Evolutionary conservation across 2,888 invertebrate genomes (phyloP), one percentile per base, ranked within the genome.

Genomic region (Drosophila ochracea): DNA sequence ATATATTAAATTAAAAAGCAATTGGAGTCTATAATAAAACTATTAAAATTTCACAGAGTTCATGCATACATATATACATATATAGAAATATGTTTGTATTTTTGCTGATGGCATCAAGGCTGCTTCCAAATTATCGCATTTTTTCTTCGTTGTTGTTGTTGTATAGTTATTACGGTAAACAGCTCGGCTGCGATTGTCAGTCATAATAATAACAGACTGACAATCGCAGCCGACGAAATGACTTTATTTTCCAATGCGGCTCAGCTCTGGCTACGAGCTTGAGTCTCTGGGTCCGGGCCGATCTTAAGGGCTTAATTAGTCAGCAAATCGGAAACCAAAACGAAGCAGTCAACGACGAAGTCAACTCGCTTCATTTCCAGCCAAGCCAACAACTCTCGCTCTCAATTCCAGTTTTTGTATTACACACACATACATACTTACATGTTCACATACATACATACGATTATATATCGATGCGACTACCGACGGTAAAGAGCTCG

Each of bases 301-400:
- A 78, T 80, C 78, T 81, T 76, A 83, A 85, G 73, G 89, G 78
- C 85, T 90, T 86, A 86, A 86, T 86, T 86, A 86, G 85, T 84
- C 83, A 76, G 78, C 73, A 73, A 65, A 80, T 77, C 73, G 67
- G 75, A 72, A 54, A 63, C 62, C 57, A 73, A 77, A 73, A 62
- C 55, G 50, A 62, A 66, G 73, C 54, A 73, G 66, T 72, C 57
- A 61, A 28, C 54, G 53, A 30, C 54, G 57, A 52, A 57, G 61
- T 69, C 39, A 49, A 39, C 57, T 50, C 67, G 57, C 53, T 61
- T 61, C 39, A 67, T 47, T 47, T 47, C 47, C 47, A 47, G 47
- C 25, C 7, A 78, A 73, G 43, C 64, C 53, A 70, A 33, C 68
- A 58, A 53, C 68, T 67, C 63, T 57, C 58, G 31, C 60, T 67